Evolutionary conservation across 2,888 invertebrate species (phyloP).

Genomic region (Dendrolimus houi): DNA sequence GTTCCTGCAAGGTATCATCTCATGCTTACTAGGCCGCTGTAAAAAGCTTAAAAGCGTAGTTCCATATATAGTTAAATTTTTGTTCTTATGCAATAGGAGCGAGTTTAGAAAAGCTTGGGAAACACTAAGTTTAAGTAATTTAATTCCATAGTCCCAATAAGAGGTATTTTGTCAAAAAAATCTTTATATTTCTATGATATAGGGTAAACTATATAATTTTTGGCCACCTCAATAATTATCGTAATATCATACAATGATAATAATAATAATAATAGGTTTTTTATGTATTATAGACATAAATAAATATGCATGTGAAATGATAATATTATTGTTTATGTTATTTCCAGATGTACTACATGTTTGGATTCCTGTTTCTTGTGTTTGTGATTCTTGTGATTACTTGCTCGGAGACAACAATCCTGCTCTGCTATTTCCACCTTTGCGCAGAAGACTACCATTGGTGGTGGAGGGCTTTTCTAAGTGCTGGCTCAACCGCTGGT

Average conservation of each 20-base stretch:
- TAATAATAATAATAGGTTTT: background rate
- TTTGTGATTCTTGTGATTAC: constrained; percentile 98
- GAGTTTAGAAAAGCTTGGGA: no score
- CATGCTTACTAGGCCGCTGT: no score
- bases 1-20: no score
- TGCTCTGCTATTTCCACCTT: constrained; percentile 98
- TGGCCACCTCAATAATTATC: background rate
- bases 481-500: constrained; percentile 97
- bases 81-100: no score
- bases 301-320: no score
- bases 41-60: no score
- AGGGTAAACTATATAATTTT: background rate
- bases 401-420: constrained; percentile 98
- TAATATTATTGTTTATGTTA: background rate
- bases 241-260: background rate
- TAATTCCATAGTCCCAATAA: no score
- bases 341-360: constrained; percentile 99
- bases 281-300: no score
- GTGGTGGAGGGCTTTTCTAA: constrained; percentile 99
- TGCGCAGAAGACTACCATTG: constrained; percentile 99
- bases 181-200: no score
- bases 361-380: constrained; percentile 97
- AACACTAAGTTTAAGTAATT: no score
- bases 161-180: no score
- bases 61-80: no score